A percentile compares a stretch with the other conserved stretches of the same genome.
These are phyloP conservation scores for Acridotheres tristis DNA, from an alignment of 2,797 vertebrate species.

Conservation along the genomic window DNA sequence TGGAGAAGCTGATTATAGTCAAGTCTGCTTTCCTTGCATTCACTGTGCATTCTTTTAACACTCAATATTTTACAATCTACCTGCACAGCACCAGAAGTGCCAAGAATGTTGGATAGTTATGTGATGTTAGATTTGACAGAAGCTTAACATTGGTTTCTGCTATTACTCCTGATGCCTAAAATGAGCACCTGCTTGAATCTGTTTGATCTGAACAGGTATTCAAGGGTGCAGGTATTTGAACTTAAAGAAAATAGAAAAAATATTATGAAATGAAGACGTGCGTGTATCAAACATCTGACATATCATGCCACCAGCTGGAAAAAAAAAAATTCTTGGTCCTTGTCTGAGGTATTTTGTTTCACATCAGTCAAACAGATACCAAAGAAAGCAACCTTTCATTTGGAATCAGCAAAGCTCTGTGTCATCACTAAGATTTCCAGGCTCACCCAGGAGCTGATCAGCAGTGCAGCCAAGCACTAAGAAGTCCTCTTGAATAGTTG, in stretches of 20 bases:
- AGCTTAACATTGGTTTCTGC: neutral
- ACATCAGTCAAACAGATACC: neutral
- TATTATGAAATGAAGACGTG: neutral
- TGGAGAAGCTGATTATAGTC: fast-evolving
- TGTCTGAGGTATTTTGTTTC: neutral
- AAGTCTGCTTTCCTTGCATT: neutral
- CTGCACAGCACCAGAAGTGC: neutral
- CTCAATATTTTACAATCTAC: neutral
- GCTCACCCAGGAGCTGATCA: neutral
- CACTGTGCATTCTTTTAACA: neutral
- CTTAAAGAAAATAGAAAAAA: neutral
- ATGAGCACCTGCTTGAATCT: neutral
- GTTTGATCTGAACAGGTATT: neutral
- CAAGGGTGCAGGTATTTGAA: neutral
- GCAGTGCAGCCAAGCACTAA: neutral
- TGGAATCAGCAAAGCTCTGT: neutral
- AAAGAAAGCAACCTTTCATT: neutral
- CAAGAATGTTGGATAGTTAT: neutral
- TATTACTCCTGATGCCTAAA: neutral
- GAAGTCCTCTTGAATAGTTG: neutral
- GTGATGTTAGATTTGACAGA: neutral
- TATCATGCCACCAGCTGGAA: neutral
- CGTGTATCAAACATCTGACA: neutral
- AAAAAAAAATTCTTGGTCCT: neutral
- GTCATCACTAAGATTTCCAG: neutral